Evolutionary conservation across 2,888 invertebrate genomes (phyloP), one percentile per base, ranked within the genome.

Genomic region (Carpatolechia fugitivella): DNA sequence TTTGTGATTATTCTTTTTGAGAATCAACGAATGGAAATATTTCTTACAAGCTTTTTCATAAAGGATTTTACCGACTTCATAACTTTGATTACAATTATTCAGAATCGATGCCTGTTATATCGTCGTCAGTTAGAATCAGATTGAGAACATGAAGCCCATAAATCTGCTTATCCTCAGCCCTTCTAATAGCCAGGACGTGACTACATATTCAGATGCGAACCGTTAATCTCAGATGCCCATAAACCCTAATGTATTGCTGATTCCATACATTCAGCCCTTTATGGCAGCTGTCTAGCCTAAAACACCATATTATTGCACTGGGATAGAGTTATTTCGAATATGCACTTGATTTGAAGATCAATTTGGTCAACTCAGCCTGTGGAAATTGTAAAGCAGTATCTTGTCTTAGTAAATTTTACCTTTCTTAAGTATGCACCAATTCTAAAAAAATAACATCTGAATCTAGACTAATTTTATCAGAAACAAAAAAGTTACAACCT

Each of bases 121-220:
- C 38, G 16, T 2, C 8, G 14, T 16, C 36, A 38, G 1, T 38
- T 8, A 10, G 41, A 41, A 41, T 24, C 11, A 41, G 41, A 20
- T 20, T 41, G 41, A 41, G 41, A 41, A 29, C 44, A 44, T 29
- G 44, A 29, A 13, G 20, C 35, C 13, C n/a, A 29, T 44, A 44
- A 44, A 44, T 44, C 44, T 13, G 44, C 33, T 35, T 11, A 49
- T 35, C 49, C 35, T 35, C 49, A 24, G 35, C 49, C 35, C 47
- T 35, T 49, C 76, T 85, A 82, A 88, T 85, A 83, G 85, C 74
- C 62, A 60, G 70, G 70, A 85, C 89, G 87, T 88, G 88, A 85
- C 84, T 81, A 59, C 64, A 78, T 78, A 77, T 71, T 74, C 66
- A 61, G 71, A 85, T 86, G 82, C 76, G 69, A 66, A 65, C 64